Conservation (phyloP, 2,888 invertebrate species). For the Caenorhabditis japonica region DNA sequence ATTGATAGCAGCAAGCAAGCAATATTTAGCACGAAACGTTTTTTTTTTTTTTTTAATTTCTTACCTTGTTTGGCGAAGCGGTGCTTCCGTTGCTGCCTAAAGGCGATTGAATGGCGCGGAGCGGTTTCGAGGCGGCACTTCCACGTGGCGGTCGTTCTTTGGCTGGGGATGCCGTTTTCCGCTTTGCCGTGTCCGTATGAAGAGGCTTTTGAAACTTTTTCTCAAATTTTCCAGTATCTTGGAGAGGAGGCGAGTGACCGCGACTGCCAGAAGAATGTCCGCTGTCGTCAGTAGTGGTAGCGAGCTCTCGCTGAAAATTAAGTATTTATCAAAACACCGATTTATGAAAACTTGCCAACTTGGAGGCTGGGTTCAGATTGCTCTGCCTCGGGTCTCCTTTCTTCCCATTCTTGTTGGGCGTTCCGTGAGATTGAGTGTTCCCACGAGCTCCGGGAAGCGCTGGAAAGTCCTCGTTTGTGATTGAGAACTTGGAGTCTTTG, state of each 20-base stretch:
- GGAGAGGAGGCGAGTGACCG: slow-evolving; percentile 16
- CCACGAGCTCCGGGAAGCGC: slow-evolving; percentile 31
- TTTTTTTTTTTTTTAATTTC: neutral
- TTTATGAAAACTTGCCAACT: too few relatives aligned
- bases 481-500: slow-evolving; percentile 33
- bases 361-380: neutral
- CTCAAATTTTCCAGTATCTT: neutral
- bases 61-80: slow-evolving; percentile 30
- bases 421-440: slow-evolving; percentile 11
- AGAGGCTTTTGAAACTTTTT: too few relatives aligned
- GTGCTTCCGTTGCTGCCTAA: too few relatives aligned
- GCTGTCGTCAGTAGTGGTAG: slow-evolving; percentile 27
- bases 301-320: slow-evolving; percentile 14
- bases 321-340: neutral
- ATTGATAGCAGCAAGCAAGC: too few relatives aligned
- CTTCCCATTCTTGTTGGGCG: slow-evolving; percentile 10
- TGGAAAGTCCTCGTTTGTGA: slow-evolving; percentile 49
- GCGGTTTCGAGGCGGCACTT: neutral
- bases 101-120: neutral
- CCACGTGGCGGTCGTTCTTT: slow-evolving; percentile 26
- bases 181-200: neutral
- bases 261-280: slow-evolving; percentile 36
- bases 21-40: too few relatives aligned
- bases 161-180: slow-evolving; percentile 8
- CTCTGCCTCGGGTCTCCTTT: slow-evolving; percentile 6